phyloP scores from a whole-genome alignment of 1,140 invertebrate genomes.

The Chironomus striatipennis region DNA sequence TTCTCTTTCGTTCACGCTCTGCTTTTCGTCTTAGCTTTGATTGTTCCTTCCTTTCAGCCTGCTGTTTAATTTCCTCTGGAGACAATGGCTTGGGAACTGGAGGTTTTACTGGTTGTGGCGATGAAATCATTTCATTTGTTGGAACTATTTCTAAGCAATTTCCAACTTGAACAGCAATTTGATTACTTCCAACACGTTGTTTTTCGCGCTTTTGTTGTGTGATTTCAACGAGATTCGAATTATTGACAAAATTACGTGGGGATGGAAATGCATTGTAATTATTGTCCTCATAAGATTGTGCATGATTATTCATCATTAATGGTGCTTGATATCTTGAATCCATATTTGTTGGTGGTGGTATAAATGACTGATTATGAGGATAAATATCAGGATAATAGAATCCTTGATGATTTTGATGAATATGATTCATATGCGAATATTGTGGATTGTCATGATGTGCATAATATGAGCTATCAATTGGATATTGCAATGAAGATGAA shows the following conservation, averaged over 20 bases:
- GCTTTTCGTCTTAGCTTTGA: slow-evolving; percentile 1
- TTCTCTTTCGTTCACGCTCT: slow-evolving; percentile 11
- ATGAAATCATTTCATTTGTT: background rate
- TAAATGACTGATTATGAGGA: background rate
- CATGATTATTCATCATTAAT: background rate
- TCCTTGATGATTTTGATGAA: background rate
- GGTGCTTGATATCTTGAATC: background rate
- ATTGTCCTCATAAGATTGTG: background rate
- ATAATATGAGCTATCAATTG: background rate
- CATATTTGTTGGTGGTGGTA: background rate
- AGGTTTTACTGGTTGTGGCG: background rate
- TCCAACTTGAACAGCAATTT: slow-evolving; percentile 15
- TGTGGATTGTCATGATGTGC: background rate
- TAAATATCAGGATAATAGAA: background rate
- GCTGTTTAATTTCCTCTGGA: background rate
- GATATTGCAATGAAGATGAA: background rate
- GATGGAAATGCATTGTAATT: background rate
- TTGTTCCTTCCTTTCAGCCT: background rate
- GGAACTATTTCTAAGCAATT: slow-evolving; percentile 7
- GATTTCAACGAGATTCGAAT: slow-evolving; percentile 17
- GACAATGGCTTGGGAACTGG: background rate
- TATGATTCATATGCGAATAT: background rate
- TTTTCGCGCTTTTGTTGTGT: slow-evolving; percentile 6
- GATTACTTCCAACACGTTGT: background rate
- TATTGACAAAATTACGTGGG: background rate